Base-by-base conservation (phyloP, 2,113 vertebrate genomes). In the Heterotilapia buettikoferi region DNA sequence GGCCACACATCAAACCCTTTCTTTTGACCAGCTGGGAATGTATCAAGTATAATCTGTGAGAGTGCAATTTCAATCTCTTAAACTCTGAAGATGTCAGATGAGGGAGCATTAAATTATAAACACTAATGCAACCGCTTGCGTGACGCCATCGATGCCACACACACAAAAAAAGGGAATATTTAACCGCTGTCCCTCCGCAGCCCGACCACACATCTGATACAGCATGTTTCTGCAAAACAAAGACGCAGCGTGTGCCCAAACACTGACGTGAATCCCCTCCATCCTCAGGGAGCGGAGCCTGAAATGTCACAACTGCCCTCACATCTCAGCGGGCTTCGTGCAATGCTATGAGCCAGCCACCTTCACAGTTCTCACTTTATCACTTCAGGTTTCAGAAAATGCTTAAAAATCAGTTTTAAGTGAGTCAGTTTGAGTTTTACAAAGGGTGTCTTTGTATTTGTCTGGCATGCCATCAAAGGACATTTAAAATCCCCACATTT, bases 1-100 rank as follows among this genome's bases (percentile, higher is more conserved):
- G 93, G 93, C 91, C 92, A 89, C 84, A 95, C 89, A 88, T 93
- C 89, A 94, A 90, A 91, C 81, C 85, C 86, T 80, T 78, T 92
- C 87, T 90, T 84, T 84, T 89, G 86, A 92, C 85, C n/a, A 29
- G 89, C 88, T 78, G 93, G 94, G 95, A 96, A 96, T 95, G 95
- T 95, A 94, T 96, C 90, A 94, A 94, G 95, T 96, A 93, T 91
- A 86, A 89, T 89, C 79, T 87, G 79, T 85, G 89, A 91, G 86
- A 93, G 93, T 93, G 90, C 92, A 94, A 92, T 89, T 90, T 82
- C 8, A 43, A 53, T 61, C 83, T 80, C 80, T 33, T 52, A 1
- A 71, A 82, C 54, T 90, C 33, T 92, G 81, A 79, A 87, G 80
- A 86, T 61, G 81, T 84, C 88, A 84, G 52, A 76, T 83, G 71